Evolutionary conservation across 2,797 vertebrate species (phyloP), one percentile per base, ranked within the genome.

Genomic region (Oryzias sinensis): DNA sequence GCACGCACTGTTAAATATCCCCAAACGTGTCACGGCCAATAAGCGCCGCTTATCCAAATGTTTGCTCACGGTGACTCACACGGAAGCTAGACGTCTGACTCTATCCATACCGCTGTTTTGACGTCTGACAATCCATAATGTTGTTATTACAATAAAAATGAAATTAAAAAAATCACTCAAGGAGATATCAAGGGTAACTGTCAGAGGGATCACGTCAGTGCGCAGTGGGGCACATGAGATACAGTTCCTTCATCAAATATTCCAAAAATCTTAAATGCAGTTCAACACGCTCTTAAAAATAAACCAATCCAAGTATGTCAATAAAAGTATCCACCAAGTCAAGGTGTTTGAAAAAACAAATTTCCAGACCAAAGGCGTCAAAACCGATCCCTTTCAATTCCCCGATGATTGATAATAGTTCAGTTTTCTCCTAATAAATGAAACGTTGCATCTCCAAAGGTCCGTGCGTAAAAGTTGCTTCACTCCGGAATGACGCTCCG

Each of bases 61-160:
- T 79, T 79, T 68, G 72, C 64, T 83, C 64, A 65, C 67, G 42
- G 62, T 85, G 86, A 88, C 73, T 87, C 86, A 83, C 76, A 3
- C 64, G 54, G 65, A 59, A 76, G 63, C 71, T 4, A 84, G 82
- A 88, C 82, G 78, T 71, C 65, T 77, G 79, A 69, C 59, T 79
- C 8, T 41, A 49, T 77, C 58, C 76, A 73, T 63, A 13, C 1
- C n/a, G 57, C 56, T 54, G 73, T 56, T 72, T 44, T 53, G 40
- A 37, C 33, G 2, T 37, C 33, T 37, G 33, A 37, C 33, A 37
- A 37, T 37, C 33, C 33, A 37, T 37, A 37, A 37, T 37, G 9
- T 11, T 37, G 9, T 11, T 37, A 37, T 37, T 37, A 3, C 9
- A 33, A 29, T 4, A 29, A 6, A 29, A 29, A 29, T 5, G 6